Evolutionary conservation across 2,888 invertebrate genomes (phyloP).

Genomic region (Actias luna): DNA sequence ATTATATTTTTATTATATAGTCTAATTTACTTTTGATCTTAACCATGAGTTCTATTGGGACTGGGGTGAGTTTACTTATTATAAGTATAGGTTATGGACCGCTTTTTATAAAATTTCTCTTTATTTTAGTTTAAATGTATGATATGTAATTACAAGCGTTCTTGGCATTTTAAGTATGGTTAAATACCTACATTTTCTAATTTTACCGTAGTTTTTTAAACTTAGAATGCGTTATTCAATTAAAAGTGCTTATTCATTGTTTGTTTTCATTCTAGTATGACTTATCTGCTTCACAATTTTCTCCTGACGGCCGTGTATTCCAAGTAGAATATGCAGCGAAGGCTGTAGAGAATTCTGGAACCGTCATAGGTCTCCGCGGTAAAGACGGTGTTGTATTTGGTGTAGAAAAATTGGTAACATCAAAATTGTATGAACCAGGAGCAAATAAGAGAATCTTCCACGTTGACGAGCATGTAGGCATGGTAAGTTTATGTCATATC

Average conservation of each 20-base stretch:
- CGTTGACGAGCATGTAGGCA: slow-evolving; percentile 96
- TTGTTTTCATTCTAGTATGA: slow-evolving; percentile 90
- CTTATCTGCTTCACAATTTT: slow-evolving; percentile 99
- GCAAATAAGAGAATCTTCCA: slow-evolving; percentile 96
- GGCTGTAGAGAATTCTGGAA: slow-evolving; percentile 99
- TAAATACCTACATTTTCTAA: neutral
- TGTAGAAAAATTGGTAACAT: slow-evolving; percentile 97
- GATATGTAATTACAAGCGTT: neutral
- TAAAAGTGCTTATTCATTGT: slow-evolving; percentile 20
- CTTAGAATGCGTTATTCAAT: neutral
- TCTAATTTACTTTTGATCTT: slow-evolving; percentile 23
- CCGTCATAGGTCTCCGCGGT: slow-evolving; percentile 96
- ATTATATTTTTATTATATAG: slow-evolving; percentile 23
- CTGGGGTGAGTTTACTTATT: slow-evolving; percentile 87
- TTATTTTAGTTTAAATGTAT: neutral
- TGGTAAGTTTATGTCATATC: slow-evolving; percentile 80
- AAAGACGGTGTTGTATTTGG: slow-evolving; percentile 98
- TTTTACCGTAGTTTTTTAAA: neutral
- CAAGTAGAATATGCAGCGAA: slow-evolving; percentile 99
- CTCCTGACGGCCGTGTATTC: slow-evolving; percentile 99
- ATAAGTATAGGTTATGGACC: slow-evolving; percentile 40
- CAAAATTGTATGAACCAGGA: slow-evolving; percentile 95
- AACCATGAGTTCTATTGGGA: slow-evolving; percentile 96
- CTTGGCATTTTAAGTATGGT: neutral
- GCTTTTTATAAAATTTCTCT: neutral